phyloP scores from a whole-genome alignment of 2,797 vertebrate genomes.

The Urosaurus nigricauda region DNA sequence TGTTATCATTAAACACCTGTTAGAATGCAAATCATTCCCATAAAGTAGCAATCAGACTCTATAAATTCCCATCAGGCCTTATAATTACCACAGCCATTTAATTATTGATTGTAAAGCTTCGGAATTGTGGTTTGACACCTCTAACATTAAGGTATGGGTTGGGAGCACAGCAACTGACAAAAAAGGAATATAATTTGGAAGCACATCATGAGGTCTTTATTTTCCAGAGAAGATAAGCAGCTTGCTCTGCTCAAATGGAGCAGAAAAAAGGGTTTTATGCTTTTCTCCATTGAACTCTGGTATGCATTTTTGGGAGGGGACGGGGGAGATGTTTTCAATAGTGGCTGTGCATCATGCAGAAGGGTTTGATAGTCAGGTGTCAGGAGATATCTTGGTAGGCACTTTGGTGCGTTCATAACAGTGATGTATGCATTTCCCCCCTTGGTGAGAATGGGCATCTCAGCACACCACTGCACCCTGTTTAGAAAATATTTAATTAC shows the following conservation, averaged over 20 bases:
- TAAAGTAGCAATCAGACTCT: constrained; percentile 52
- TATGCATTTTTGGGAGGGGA: too few relatives aligned
- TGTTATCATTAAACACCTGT: constrained; percentile 45
- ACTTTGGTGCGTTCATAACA: neutral
- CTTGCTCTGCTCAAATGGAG: constrained; percentile 43
- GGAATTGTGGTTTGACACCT: constrained; percentile 57
- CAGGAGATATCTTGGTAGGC: neutral
- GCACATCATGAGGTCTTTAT: constrained; percentile 4
- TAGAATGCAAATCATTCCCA: constrained; percentile 61
- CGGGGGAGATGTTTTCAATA: constrained; percentile 27
- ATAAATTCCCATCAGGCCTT: constrained; percentile 47
- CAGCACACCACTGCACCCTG: too few relatives aligned
- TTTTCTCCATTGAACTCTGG: neutral
- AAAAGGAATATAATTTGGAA: constrained; percentile 58
- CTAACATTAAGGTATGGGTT: constrained; percentile 10
- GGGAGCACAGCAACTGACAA: constrained; percentile 41
- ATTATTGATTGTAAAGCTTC: constrained; percentile 63
- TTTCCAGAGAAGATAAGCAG: constrained; percentile 47
- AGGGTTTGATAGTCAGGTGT: constrained; percentile 14
- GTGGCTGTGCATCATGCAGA: constrained; percentile 1
- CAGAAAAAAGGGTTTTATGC: constrained; percentile 44
- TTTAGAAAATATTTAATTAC: too few relatives aligned
- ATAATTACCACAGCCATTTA: constrained; percentile 62
- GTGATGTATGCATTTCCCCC: too few relatives aligned
- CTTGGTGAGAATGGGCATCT: too few relatives aligned